Evolutionary conservation across 2,113 vertebrate species (phyloP).

Genomic region (Gymnocephalus cernua): DNA sequence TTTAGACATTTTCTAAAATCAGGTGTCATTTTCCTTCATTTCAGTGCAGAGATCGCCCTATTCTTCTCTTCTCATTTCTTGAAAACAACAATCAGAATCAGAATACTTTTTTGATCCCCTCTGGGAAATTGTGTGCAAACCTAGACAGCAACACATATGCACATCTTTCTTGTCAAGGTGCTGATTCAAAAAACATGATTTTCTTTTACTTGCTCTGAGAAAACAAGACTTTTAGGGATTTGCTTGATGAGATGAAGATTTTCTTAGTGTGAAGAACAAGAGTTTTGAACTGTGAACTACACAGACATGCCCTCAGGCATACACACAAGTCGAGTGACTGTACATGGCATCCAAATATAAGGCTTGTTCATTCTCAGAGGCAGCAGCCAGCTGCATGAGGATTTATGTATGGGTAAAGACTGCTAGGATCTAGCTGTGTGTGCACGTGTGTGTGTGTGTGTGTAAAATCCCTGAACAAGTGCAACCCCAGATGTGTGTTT

Average conservation of each 20-base stretch:
- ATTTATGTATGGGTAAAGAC: not conserved
- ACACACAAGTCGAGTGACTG: conserved; percentile 12
- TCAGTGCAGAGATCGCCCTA: not conserved
- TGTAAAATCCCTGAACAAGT: conserved; percentile 52
- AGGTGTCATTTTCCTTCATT: too few relatives aligned
- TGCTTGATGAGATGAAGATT: not conserved
- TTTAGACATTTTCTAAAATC: not conserved
- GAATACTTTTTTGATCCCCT: too few relatives aligned
- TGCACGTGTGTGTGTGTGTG: not conserved
- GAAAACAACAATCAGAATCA: not conserved
- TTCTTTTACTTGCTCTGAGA: too few relatives aligned
- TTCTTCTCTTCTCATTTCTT: not conserved
- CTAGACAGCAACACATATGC: too few relatives aligned
- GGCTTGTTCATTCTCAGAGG: conserved; percentile 47
- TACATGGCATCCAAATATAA: conserved; percentile 6
- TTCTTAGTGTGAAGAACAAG: too few relatives aligned
- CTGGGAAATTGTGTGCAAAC: not conserved
- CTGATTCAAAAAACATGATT: not conserved
- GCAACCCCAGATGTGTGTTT: conserved; percentile 60
- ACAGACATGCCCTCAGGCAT: conserved; percentile 9
- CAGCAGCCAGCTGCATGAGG: conserved; percentile 35
- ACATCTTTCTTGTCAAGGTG: not conserved
- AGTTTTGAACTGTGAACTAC: not conserved
- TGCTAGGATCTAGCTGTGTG: conserved; percentile 33
- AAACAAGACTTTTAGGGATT: too few relatives aligned